Evolutionary conservation across 2,797 vertebrate species (phyloP).

Genomic region (Vireo griseus): DNA sequence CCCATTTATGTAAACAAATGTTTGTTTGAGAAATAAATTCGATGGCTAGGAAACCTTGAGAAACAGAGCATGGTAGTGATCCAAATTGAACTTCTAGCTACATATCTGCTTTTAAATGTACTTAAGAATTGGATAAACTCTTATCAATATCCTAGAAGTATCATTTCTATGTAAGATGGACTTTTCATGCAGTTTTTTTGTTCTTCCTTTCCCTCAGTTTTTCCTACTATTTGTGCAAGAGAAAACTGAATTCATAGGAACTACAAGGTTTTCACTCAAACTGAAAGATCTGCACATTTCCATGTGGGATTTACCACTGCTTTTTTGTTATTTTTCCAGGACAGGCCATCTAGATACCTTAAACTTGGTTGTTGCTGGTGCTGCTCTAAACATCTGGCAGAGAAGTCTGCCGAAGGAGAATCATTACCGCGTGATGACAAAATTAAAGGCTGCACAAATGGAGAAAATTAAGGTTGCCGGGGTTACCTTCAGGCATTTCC

Average conservation of each 20-base stretch:
- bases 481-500: slow-evolving; percentile 57
- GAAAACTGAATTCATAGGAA: background rate
- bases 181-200: background rate
- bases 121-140: background rate
- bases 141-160: background rate
- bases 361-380: background rate
- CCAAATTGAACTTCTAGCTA: background rate
- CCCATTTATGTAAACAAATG: background rate
- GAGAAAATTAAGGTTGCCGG: slow-evolving; percentile 40
- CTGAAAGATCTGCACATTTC: background rate
- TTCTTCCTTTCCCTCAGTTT: background rate
- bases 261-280: background rate
- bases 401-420: background rate
- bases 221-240: background rate
- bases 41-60: background rate
- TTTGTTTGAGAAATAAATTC: background rate
- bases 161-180: background rate
- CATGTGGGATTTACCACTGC: background rate
- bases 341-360: background rate
- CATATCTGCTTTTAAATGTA: background rate
- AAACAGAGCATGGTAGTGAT: background rate
- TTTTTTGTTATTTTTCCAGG: background rate
- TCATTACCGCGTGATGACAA: background rate
- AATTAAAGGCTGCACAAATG: slow-evolving; percentile 34
- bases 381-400: slow-evolving; percentile 27